Conservation (phyloP, 2,113 vertebrate species). For the Spea bombifrons region DNA sequence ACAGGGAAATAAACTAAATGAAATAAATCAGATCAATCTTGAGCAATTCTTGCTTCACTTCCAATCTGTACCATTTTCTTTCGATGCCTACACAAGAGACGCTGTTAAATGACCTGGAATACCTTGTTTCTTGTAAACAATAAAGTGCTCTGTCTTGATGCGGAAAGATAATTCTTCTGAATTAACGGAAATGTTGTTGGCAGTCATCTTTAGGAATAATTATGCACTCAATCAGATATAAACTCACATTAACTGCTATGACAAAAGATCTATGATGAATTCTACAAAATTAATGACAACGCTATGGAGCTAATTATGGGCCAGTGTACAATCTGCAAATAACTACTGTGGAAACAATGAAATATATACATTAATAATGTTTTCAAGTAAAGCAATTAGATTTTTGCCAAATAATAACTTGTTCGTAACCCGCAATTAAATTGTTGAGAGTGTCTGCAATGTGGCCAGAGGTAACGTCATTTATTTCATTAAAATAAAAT, state of each 20-base stretch:
- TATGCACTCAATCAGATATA: conserved; percentile 20
- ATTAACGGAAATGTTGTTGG: conserved; percentile 23
- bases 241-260: conserved; percentile 22
- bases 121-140: not conserved
- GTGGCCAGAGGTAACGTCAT: no score
- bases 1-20: no score
- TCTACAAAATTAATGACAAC: not conserved
- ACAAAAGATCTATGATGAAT: conserved; percentile 10
- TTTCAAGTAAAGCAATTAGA: not conserved
- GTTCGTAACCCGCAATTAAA: no score
- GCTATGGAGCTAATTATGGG: conserved; percentile 14
- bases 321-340: not conserved
- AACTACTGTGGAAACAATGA: not conserved
- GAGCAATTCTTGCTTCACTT: no score
- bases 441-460: no score
- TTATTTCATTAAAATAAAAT: no score
- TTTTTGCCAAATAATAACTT: not conserved
- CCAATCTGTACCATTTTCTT: not conserved
- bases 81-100: not conserved
- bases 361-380: not conserved
- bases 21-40: no score
- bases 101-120: not conserved
- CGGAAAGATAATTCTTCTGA: conserved; percentile 4
- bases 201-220: conserved; percentile 23
- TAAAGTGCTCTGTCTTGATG: conserved; percentile 6